These are phyloP conservation scores for Pteropus rufus DNA, from an alignment of 2,797 vertebrate species.

Conservation along the genomic window DNA sequence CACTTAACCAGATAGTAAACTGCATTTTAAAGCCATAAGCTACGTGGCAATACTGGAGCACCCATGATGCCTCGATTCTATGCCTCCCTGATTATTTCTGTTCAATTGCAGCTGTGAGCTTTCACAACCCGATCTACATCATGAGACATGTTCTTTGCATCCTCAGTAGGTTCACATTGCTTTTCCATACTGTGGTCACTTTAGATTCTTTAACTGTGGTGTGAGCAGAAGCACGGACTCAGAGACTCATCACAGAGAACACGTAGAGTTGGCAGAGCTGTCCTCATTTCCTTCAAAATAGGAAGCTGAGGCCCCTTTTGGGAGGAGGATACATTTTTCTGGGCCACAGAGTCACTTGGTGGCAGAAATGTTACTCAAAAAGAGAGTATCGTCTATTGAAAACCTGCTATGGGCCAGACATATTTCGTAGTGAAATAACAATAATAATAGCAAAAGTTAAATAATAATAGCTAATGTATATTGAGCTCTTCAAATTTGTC, in stretches of 20 bases:
- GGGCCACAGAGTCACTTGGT: not conserved
- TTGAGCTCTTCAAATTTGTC: not conserved
- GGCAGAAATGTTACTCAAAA: not conserved
- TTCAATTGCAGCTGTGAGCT: not conserved
- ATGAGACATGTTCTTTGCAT: not conserved
- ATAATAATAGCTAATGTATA: not conserved
- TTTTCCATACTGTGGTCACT: not conserved
- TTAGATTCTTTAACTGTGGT: too few relatives aligned
- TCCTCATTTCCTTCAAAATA: not conserved
- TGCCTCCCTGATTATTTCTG: not conserved
- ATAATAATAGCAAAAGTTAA: not conserved
- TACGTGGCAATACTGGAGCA: not conserved
- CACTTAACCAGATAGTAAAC: not conserved
- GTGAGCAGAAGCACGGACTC: not conserved
- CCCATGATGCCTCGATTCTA: not conserved
- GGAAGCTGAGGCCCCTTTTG: not conserved
- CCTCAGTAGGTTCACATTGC: rapidly evolving
- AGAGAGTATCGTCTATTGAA: not conserved
- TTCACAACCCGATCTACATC: not conserved
- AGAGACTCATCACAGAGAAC: not conserved
- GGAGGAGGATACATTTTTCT: not conserved
- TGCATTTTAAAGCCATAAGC: not conserved
- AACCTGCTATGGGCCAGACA: not conserved
- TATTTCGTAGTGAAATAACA: not conserved
- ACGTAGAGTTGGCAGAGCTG: not conserved